Base-by-base conservation (phyloP, 2,797 vertebrate genomes). In the Adrianichthys oophorus region DNA sequence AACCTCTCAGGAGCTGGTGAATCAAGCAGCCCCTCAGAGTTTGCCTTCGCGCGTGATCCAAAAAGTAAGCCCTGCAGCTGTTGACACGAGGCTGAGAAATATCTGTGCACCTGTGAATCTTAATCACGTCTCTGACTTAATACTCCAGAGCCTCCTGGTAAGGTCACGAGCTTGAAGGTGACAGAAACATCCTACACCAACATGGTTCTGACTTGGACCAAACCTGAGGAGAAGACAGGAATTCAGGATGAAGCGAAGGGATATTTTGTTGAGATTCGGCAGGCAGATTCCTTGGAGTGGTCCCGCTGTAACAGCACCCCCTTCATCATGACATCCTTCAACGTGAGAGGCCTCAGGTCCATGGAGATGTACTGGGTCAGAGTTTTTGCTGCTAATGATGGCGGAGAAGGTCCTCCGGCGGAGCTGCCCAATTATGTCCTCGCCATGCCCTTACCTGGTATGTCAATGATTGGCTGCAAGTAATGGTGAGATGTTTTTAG, bases 201-300 rank as follows among this genome's bases (percentile, higher is more conserved):
- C 50, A 47, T 97, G 69, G 86, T 89, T 15, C 69, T 96, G 79
- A 87, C 84, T 3, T 96, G 95, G 95, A 90, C 61, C 15, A 91
- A 80, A 69, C 94, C 95, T 0, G 86, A 89, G 24, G 42, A 75
- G 0, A 82, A 82, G 63, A 78, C 80, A 0, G 91, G 83, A 1
- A 54, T 86, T 26, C 85, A 88, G 67, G 90, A 87, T 1, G 82
- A 84, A 45, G 91, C 92, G 0, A 93, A 88, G 62, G 94, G 94
- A 8, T 96, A 95, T 1, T 82, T 92, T 68, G 91, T 95, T 17
- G 95, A 96, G 75, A 79, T 94, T 18, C 80, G 90, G 1, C 73
- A 74, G 50, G 76, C 86, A 0, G 88, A 89, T 21, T 85, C 66
- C 65, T 59, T 82, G 4, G 91, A 80, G n/a, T 96, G 95, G 95